These are phyloP conservation scores for Pterocles orientalis DNA, from an alignment of 2,113 vertebrate genomes.

Conservation along the genomic window DNA sequence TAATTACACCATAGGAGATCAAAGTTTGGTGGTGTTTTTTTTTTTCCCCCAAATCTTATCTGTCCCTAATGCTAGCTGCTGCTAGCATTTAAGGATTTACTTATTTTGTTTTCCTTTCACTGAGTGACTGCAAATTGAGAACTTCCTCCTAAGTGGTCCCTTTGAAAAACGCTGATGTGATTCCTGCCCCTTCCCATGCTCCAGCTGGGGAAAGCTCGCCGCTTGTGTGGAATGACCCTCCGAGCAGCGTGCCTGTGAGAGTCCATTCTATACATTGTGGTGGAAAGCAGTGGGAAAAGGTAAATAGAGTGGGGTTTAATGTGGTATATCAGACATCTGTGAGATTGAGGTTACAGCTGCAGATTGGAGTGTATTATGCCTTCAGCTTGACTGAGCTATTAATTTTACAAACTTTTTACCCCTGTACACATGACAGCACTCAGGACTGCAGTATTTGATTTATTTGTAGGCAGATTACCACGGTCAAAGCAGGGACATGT, in stretches of 20 bases:
- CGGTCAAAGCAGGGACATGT: neutral
- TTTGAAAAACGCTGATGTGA: neutral
- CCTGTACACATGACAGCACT: neutral
- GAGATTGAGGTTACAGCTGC: neutral
- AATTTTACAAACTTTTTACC: neutral
- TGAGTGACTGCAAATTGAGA: neutral
- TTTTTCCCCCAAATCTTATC: neutral
- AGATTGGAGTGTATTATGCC: neutral
- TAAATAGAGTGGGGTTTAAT: neutral
- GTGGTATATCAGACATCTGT: neutral
- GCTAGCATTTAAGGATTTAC: neutral
- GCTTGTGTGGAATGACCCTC: neutral
- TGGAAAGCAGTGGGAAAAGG: neutral
- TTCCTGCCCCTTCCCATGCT: neutral
- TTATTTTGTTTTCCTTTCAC: constrained; percentile 7
- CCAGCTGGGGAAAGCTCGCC: neutral
- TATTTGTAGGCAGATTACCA: neutral
- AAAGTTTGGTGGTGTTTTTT: neutral
- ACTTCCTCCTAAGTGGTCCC: neutral
- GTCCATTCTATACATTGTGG: neutral
- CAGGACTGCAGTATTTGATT: neutral
- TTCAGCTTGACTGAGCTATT: neutral
- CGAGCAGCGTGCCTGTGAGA: rapidly evolving
- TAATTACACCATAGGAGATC: neutral
- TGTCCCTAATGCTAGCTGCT: neutral